Evolutionary conservation across 2,888 invertebrate genomes (phyloP).

Genomic region (Noctua janthe): DNA sequence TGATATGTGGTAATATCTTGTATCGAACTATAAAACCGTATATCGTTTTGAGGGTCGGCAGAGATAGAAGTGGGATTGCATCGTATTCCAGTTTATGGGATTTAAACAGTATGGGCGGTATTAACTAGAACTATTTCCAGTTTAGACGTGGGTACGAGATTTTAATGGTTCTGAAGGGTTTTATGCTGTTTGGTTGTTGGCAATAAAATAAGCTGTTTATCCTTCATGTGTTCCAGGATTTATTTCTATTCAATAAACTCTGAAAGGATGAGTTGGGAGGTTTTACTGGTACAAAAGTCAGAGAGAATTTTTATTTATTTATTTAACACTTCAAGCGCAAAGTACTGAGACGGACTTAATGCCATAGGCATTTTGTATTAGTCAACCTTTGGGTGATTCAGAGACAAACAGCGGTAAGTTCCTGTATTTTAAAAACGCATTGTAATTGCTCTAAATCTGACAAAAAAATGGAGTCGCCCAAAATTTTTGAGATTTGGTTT

Average conservation of each 20-base stretch:
- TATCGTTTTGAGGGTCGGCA: conserved; percentile 35
- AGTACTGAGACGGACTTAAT: no score
- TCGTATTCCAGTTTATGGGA: conserved; percentile 45
- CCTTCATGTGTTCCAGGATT: conserved; percentile 8
- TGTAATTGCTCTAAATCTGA: not conserved
- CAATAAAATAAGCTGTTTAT: conserved; percentile 33
- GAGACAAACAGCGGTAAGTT: not conserved
- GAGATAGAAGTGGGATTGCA: conserved; percentile 48
- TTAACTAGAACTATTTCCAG: conserved; percentile 45
- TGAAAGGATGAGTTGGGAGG: not conserved
- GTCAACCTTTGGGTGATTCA: no score
- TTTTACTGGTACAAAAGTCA: not conserved
- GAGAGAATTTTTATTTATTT: not conserved
- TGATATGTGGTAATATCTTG: conserved; percentile 57
- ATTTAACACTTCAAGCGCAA: not conserved
- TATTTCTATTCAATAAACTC: conserved; percentile 33
- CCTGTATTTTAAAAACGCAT: not conserved
- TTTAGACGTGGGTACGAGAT: conserved; percentile 25
- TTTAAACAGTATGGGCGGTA: conserved; percentile 41
- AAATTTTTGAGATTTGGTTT: not conserved
- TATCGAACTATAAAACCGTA: conserved; percentile 52
- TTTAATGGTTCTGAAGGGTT: conserved; percentile 40
- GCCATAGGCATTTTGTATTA: no score
- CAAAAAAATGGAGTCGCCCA: not conserved
- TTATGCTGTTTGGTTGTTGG: not conserved